These are phyloP conservation scores for Carettochelys insculpta DNA, from an alignment of 2,113 vertebrate species.

Conservation along the genomic window DNA sequence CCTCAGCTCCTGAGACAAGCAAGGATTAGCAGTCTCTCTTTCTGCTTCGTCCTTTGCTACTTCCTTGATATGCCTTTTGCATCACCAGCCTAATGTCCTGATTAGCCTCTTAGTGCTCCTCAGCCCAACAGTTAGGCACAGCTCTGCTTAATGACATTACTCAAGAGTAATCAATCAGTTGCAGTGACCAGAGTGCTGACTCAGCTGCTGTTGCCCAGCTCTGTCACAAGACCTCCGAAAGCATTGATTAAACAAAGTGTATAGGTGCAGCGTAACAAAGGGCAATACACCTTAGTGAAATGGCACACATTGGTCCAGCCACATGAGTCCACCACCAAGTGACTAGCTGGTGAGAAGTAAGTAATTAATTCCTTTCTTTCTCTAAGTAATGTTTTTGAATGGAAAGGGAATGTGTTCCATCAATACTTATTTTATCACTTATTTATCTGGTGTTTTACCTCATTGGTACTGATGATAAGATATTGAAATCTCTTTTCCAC, in stretches of 20 bases:
- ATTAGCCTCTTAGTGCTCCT: neutral
- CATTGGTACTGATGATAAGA: neutral
- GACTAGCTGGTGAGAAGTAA: neutral
- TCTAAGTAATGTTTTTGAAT: neutral
- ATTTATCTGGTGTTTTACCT: neutral
- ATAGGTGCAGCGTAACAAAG: neutral
- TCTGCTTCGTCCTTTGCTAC: too few species aligned
- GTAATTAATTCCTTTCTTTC: neutral
- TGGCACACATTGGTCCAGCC: neutral
- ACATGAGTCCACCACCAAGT: neutral
- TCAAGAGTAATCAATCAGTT: neutral
- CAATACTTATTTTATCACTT: neutral
- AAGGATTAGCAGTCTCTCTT: too few species aligned
- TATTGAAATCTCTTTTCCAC: accelerated
- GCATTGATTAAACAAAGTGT: neutral
- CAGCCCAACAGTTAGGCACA: neutral
- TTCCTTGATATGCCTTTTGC: too few species aligned
- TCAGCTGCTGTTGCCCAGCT: neutral
- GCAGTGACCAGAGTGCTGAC: neutral
- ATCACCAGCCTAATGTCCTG: too few species aligned
- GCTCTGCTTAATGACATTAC: neutral
- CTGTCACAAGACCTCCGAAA: neutral
- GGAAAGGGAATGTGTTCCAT: neutral
- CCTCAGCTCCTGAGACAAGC: too few species aligned
- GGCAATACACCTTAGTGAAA: neutral